Evolutionary conservation across 2,888 invertebrate genomes (phyloP), one percentile per base, ranked within the genome.

Genomic region (Phyto melanocephala): DNA sequence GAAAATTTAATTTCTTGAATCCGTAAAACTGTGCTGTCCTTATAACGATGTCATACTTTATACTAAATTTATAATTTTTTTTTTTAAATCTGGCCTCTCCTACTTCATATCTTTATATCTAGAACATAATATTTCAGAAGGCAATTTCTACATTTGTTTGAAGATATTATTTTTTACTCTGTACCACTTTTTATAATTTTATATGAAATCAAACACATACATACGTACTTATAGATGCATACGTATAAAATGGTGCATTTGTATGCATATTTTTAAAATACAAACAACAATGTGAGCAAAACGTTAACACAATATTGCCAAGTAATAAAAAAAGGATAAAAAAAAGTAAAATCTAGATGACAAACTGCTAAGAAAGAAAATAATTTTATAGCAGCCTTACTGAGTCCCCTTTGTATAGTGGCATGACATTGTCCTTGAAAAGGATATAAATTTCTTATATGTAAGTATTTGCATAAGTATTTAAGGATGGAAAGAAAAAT

Each of bases 111-210:
- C n/a, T n/a, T n/a, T n/a, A n/a, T n/a, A n/a, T n/a, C n/a, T n/a
- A n/a, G n/a, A 28, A 58, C 35, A 37, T 47, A 17, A 70, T 62
- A 24, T 54, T 74, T 50, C 72, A 72, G 45, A 78, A 68, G 68
- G 77, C 74, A 78, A 81, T 81, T 72, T 74, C 68, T 78, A 63
- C 62, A 74, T 74, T 67, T 78, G 68, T 22, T 78, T 63, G 35
- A 33, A 68, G 63, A 74, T 45, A 72, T 56, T 80, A 63, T 45
- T 33, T 5, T 40, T 47, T 11, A 1, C 11, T 56, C 35, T 17
- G 13, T 20, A 63, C 33, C 33, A 74, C 42, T 33, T 11, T 70
- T 54, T 28, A 56, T 15, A 24, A 47, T 54, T 62, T 62, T 54
- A 40, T 37, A 60, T 17, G 37, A n/a, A 50, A 42, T 1, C 8